These are phyloP conservation scores for Thalassaphorura encarpata DNA, from an alignment of 1,140 invertebrate genomes.

Conservation along the genomic window DNA sequence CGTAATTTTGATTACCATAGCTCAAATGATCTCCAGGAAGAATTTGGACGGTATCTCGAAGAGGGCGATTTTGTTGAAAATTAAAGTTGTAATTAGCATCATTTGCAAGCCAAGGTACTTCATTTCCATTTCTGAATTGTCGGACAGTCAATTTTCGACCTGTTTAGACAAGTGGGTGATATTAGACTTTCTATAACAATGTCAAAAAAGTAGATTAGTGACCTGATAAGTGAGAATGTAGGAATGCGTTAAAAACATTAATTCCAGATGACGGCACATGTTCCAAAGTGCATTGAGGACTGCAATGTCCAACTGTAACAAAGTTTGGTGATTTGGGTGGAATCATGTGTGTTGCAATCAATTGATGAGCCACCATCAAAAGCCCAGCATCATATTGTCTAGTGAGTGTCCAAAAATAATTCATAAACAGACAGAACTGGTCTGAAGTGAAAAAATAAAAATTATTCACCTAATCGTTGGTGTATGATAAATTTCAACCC, in stretches of 20 bases:
- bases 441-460: too few species aligned
- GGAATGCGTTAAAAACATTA: slow-evolving; percentile 11
- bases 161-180: slow-evolving; percentile 28
- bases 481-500: neutral
- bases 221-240: slow-evolving; percentile 20
- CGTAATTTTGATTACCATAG: neutral
- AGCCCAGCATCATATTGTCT: slow-evolving; percentile 12
- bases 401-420: neutral
- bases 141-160: slow-evolving; percentile 52
- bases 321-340: slow-evolving; percentile 3
- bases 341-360: neutral
- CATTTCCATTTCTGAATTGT: slow-evolving; percentile 50
- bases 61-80: slow-evolving; percentile 42
- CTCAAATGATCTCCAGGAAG: slow-evolving; percentile 12
- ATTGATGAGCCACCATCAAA: neutral
- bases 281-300: slow-evolving; percentile 5
- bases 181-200: neutral
- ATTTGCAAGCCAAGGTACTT: slow-evolving; percentile 51
- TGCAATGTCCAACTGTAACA: slow-evolving; percentile 14
- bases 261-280: slow-evolving; percentile 2
- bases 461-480: neutral
- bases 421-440: neutral
- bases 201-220: neutral
- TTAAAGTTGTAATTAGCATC: slow-evolving; percentile 56
- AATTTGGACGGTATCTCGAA: neutral